phyloP scores from a whole-genome alignment of 2,113 vertebrate genomes.

The Oenanthe melanoleuca region DNA sequence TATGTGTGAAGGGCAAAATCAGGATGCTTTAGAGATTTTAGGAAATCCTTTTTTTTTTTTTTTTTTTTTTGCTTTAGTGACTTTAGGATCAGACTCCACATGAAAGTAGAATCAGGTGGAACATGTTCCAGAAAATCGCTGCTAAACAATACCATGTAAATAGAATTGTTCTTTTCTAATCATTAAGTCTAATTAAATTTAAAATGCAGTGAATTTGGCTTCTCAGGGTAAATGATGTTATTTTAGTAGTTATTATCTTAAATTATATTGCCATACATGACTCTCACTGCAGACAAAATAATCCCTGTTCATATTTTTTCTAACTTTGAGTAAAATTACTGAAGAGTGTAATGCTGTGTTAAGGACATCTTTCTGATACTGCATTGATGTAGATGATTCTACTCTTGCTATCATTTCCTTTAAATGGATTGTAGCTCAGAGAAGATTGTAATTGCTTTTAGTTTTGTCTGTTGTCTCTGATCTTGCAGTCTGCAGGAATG shows the following conservation, averaged over 20 bases:
- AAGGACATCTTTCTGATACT: background rate
- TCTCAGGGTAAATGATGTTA: background rate
- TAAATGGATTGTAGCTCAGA: background rate
- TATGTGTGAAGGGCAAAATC: background rate
- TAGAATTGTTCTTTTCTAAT: conserved; percentile 32
- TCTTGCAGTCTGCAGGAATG: background rate
- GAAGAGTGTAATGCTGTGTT: background rate
- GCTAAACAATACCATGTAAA: background rate
- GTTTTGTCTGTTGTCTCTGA: background rate
- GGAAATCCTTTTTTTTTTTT: background rate
- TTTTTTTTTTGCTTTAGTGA: background rate
- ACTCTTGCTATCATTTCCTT: background rate
- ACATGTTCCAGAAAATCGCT: background rate
- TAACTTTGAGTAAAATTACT: background rate
- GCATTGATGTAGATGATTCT: background rate
- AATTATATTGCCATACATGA: background rate
- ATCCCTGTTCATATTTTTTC: background rate
- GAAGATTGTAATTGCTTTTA: background rate
- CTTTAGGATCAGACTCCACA: background rate
- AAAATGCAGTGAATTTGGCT: conserved; percentile 17
- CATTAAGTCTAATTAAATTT: conserved; percentile 43
- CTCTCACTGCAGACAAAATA: background rate
- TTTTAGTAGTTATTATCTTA: background rate
- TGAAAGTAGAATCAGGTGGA: background rate
- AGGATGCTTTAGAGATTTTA: background rate